phyloP scores from a whole-genome alignment of 2,797 vertebrate genomes.

The Jordanella pulchra region DNA sequence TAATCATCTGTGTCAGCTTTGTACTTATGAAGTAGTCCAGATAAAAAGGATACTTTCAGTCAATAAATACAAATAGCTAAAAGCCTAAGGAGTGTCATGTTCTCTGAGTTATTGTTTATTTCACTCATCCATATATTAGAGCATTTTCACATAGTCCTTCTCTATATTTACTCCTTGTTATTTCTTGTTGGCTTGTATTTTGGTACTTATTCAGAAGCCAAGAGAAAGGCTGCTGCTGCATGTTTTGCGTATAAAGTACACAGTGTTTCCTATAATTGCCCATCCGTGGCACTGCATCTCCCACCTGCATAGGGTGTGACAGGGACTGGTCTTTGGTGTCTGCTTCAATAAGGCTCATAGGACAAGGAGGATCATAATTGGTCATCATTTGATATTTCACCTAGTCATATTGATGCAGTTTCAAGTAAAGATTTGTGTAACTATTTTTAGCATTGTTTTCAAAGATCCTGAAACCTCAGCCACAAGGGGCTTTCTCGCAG shows the following conservation, averaged over 20 bases:
- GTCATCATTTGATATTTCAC: neutral
- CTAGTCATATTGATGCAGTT: constrained; percentile 7
- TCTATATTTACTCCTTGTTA: constrained; percentile 20
- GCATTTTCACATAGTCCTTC: constrained; percentile 29
- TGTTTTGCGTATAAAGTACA: constrained; percentile 39
- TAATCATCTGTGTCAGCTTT: constrained; percentile 64
- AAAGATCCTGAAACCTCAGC: neutral
- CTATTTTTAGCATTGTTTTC: constrained; percentile 2
- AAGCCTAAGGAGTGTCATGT: constrained; percentile 57
- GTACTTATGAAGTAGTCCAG: constrained; percentile 42
- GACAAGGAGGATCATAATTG: constrained; percentile 35
- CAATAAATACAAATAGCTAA: constrained; percentile 36
- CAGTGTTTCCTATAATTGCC: constrained; percentile 47
- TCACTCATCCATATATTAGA: constrained; percentile 8
- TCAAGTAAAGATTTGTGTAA: neutral
- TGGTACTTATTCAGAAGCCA: constrained; percentile 37
- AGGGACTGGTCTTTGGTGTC: constrained; percentile 27
- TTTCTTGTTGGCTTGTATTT: constrained; percentile 22
- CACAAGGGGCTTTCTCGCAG: constrained; percentile 2
- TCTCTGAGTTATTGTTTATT: constrained; percentile 15
- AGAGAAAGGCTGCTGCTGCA: constrained; percentile 12
- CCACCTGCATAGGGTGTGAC: constrained; percentile 31
- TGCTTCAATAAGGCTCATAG: constrained; percentile 43
- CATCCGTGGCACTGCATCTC: constrained; percentile 22
- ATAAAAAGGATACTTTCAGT: constrained; percentile 37